Conservation (phyloP, 2,113 vertebrate species). For the Oceanodroma tethys region DNA sequence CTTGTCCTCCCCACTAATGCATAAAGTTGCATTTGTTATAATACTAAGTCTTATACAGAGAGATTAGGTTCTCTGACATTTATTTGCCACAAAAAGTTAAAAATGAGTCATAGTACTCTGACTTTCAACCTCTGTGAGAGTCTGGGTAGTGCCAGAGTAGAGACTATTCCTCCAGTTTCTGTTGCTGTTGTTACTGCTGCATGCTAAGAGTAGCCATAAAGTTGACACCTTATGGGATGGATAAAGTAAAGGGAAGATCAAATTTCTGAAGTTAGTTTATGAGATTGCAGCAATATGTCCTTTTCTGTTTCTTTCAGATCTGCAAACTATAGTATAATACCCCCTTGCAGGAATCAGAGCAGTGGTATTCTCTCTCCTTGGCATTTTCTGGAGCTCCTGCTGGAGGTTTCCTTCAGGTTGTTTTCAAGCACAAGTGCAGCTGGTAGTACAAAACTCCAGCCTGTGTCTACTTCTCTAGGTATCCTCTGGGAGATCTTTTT, state of each 20-base stretch:
- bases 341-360: not conserved
- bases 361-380: not conserved
- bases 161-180: not conserved
- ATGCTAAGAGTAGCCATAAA: not conserved
- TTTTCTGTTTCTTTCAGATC: not conserved
- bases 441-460: not conserved
- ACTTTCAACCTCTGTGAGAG: not conserved
- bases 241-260: not conserved
- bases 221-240: not conserved
- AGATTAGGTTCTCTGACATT: not conserved
- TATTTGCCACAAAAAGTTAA: not conserved
- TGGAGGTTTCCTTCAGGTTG: not conserved
- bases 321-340: not conserved
- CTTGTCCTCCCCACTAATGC: not conserved
- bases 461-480: not conserved
- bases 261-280: not conserved
- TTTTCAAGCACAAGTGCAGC: not conserved
- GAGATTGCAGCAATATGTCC: not conserved
- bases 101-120: not conserved
- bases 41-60: not conserved
- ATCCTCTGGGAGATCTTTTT: not conserved
- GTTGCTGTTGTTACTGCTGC: not conserved
- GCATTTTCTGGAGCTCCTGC: not conserved
- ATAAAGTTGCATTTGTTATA: not conserved
- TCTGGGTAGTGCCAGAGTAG: not conserved